Evolutionary conservation across 2,113 vertebrate species (phyloP).

Genomic region (Albula glossodonta): DNA sequence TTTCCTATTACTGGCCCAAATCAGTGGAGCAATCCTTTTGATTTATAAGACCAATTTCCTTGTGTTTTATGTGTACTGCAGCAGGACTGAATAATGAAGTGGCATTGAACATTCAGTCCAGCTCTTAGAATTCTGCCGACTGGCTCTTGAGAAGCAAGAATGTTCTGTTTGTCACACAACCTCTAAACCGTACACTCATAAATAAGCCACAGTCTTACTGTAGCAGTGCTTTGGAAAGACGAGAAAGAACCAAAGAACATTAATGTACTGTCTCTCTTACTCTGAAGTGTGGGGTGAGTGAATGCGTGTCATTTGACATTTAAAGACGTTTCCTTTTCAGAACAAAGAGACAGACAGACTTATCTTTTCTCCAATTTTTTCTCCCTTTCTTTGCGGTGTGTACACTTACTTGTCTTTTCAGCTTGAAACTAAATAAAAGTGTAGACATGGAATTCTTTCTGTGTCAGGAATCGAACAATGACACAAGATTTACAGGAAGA

Average conservation of each 20-base stretch:
- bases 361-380: not conserved
- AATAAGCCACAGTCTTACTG: too few relatives aligned
- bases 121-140: not conserved
- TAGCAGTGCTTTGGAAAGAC: too few relatives aligned
- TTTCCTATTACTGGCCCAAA: not conserved
- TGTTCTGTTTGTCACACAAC: too few relatives aligned
- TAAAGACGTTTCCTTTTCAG: too few relatives aligned
- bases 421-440: not conserved
- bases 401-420: too few relatives aligned
- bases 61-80: not conserved
- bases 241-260: too few relatives aligned
- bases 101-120: not conserved
- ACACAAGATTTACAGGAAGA: not conserved
- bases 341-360: too few relatives aligned
- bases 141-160: too few relatives aligned
- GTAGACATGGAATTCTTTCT: not conserved
- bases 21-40: not conserved
- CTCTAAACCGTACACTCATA: too few relatives aligned
- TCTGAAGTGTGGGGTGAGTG: too few relatives aligned
- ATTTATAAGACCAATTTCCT: not conserved
- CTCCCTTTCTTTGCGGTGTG: not conserved
- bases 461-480: not conserved
- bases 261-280: too few relatives aligned
- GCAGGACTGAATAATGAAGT: not conserved
- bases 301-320: too few relatives aligned